Evolutionary conservation across 92 coral and sea anemone genomes (phyloP).

Genomic region (Phenganax marumi): DNA sequence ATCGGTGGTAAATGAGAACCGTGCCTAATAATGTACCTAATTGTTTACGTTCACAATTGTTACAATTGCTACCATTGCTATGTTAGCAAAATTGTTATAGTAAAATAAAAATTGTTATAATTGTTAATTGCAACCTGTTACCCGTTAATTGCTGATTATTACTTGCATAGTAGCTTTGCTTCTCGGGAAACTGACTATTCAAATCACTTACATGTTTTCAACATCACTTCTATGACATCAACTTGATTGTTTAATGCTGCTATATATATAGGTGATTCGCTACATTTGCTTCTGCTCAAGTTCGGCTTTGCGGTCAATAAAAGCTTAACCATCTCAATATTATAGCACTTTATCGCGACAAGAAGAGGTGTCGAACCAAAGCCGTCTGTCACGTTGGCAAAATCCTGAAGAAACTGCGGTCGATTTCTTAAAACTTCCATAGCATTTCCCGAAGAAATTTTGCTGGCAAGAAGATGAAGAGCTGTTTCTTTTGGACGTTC

Average conservation of each 20-base stretch:
- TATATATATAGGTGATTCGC: not conserved
- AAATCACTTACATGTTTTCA: not conserved
- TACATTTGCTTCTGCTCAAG: not conserved
- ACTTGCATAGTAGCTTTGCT: not conserved
- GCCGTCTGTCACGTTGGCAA: not conserved
- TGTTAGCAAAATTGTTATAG: too few species aligned
- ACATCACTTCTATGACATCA: not conserved
- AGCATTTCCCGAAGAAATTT: not conserved
- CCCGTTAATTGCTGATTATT: too few species aligned
- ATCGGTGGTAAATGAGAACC: too few species aligned
- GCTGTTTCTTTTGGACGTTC: constrained; percentile 12
- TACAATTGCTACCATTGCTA: too few species aligned
- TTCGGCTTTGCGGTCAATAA: not conserved
- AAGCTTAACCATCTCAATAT: not conserved
- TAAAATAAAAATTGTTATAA: too few species aligned
- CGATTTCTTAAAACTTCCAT: not conserved
- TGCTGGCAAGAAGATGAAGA: constrained; percentile 16
- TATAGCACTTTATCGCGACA: constrained; percentile 6
- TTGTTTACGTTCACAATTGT: too few species aligned
- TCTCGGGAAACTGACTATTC: not conserved
- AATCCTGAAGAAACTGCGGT: not conserved
- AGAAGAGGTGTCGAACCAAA: constrained; percentile 4
- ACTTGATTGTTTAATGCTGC: not conserved
- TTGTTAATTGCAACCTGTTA: too few species aligned
- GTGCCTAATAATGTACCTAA: too few species aligned